Evolutionary conservation across 2,888 invertebrate genomes (phyloP).

Genomic region (Cataglyphis altisquamis): DNA sequence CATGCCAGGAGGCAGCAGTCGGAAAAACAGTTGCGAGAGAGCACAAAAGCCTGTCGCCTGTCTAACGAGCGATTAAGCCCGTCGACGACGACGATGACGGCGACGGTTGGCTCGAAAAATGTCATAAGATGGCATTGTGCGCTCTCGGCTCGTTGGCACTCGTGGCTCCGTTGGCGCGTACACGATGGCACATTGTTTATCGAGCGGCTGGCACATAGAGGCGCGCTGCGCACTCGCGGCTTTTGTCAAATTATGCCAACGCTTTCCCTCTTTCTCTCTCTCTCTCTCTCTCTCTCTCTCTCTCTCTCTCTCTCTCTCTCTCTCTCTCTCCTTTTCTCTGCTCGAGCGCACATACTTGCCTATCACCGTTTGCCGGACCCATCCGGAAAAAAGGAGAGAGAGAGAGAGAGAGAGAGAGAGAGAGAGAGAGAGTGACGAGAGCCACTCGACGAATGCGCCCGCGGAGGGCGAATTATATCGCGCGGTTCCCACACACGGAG

Average conservation of each 20-base stretch:
- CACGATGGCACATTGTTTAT: constrained; percentile 84
- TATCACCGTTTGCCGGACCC: constrained; percentile 36
- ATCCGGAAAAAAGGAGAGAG: constrained; percentile 12
- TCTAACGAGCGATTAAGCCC: constrained; percentile 81
- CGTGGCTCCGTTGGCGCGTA: constrained; percentile 83
- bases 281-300: background rate
- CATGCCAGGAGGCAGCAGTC: constrained; percentile 41
- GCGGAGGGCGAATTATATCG: constrained; percentile 60
- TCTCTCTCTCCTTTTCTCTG: background rate
- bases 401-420: constrained; percentile 30
- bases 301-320: background rate
- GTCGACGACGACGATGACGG: constrained; percentile 43
- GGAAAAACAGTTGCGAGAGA: constrained; percentile 72
- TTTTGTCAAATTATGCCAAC: constrained; percentile 64
- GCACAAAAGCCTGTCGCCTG: constrained; percentile 76
- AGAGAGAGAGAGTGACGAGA: constrained; percentile 47
- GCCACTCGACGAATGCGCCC: constrained; percentile 63
- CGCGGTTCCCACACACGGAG: constrained; percentile 82
- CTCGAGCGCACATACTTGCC: constrained; percentile 36
- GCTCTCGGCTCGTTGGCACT: constrained; percentile 72
- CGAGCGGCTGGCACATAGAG: constrained; percentile 73
- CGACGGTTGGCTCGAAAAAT: constrained; percentile 76
- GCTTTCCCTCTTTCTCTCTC: background rate
- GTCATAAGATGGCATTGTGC: constrained; percentile 83
- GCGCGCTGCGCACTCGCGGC: constrained; percentile 51